phyloP scores from a whole-genome alignment of 2,797 vertebrate genomes.

The Podarcis siculus region DNA sequence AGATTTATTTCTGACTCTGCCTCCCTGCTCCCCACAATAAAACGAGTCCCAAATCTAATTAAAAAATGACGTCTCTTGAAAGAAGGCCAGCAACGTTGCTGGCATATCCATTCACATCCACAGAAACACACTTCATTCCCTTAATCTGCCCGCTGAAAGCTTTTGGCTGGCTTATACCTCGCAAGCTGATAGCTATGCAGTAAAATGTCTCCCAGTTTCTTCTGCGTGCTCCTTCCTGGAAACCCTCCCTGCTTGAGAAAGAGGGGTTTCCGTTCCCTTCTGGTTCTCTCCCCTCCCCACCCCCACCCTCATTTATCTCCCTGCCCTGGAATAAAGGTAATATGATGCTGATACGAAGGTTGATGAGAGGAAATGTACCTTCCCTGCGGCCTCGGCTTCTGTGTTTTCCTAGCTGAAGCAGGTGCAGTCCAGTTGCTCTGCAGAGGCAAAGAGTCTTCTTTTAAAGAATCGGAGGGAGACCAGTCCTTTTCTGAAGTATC shows the following conservation, averaged over 20 bases:
- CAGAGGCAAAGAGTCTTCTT: neutral
- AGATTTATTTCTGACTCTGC: neutral
- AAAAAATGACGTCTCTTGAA: neutral
- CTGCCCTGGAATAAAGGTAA: neutral
- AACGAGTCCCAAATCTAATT: too few species aligned
- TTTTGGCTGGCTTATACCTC: neutral
- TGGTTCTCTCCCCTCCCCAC: neutral
- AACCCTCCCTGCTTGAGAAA: neutral
- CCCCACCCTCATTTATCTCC: too few species aligned
- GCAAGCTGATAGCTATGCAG: neutral
- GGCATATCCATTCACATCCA: neutral
- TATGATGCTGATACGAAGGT: neutral
- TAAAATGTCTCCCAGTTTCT: neutral
- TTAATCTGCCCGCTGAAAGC: too few species aligned
- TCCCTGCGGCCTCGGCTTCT: too few species aligned
- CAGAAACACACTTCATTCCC: neutral
- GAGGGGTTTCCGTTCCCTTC: neutral
- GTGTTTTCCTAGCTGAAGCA: neutral
- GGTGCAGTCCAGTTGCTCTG: neutral
- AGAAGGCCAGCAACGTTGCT: neutral
- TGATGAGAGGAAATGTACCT: neutral
- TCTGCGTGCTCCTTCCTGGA: accelerated
- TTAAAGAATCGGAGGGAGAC: neutral
- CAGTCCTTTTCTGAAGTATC: neutral
- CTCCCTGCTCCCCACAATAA: neutral